Conservation (phyloP, 2,888 invertebrate species). For the Carpatolechia fugitivella region DNA sequence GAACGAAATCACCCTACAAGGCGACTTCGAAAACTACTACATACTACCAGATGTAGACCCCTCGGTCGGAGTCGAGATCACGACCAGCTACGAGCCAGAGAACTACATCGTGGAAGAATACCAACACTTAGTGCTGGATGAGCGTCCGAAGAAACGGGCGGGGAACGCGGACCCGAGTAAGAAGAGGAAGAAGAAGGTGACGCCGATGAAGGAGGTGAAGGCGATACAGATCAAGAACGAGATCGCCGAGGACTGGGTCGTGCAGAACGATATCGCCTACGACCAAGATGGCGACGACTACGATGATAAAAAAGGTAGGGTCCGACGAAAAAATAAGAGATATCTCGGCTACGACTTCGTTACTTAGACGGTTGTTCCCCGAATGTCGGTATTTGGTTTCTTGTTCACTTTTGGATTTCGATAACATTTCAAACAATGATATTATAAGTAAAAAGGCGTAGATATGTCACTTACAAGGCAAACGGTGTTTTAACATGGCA, state of each 20-base stretch:
- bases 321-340: constrained; percentile 73
- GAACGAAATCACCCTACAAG: constrained; percentile 63
- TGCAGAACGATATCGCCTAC: constrained; percentile 55
- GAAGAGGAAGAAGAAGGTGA: constrained; percentile 46
- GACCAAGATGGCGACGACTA: constrained; percentile 54
- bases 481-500: no score
- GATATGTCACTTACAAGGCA: no score
- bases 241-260: constrained; percentile 57
- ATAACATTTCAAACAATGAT: background rate
- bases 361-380: constrained; percentile 38
- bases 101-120: constrained; percentile 67
- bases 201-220: constrained; percentile 35
- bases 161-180: constrained; percentile 44
- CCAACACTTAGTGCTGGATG: constrained; percentile 58
- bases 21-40: constrained; percentile 70
- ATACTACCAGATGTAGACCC: constrained; percentile 71
- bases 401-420: background rate
- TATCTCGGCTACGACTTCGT: constrained; percentile 70
- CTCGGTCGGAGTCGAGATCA: constrained; percentile 62
- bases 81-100: constrained; percentile 67
- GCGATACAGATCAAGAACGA: constrained; percentile 40
- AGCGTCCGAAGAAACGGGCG: constrained; percentile 51
- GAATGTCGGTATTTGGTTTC: background rate
- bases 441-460: no score
- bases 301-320: constrained; percentile 58